Percentiles rank a stretch among this genome's conserved stretches.
Conservation (phyloP, 2,888 invertebrate species). For the Pharmacophagus antenor region DNA sequence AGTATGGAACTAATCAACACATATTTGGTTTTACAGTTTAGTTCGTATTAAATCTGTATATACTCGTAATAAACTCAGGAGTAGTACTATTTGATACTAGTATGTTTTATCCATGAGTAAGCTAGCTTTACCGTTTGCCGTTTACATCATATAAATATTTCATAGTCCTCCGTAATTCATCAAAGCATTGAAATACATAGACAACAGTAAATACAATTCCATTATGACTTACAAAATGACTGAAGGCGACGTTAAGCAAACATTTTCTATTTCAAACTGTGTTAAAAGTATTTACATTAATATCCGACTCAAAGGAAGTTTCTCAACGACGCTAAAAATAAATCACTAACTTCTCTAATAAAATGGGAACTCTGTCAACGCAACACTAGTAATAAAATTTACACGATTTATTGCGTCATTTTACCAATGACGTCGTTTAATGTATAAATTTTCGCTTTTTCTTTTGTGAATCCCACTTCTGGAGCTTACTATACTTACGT, state of each 20-base stretch:
- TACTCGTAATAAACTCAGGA: no score
- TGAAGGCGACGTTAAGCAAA: conserved; percentile 4
- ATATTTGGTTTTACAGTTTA: no score
- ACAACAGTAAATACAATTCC: conserved; percentile 6
- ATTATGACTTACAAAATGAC: conserved; percentile 11
- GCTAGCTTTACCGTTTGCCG: no score
- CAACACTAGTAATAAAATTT: conserved; percentile 4
- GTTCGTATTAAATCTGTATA: no score
- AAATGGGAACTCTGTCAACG: conserved; percentile 12
- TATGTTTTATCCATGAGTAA: no score
- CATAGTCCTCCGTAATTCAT: not conserved
- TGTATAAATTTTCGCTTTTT: not conserved
- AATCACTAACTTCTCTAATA: conserved; percentile 24
- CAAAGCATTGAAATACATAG: not conserved
- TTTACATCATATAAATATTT: no score
- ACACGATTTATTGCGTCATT: conserved; percentile 5
- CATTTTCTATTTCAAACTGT: conserved; percentile 16
- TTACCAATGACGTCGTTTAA: not conserved
- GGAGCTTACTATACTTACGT: conserved; percentile 5
- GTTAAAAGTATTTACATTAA: conserved; percentile 16
- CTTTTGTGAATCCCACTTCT: not conserved
- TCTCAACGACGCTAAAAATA: conserved; percentile 17
- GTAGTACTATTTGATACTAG: no score
- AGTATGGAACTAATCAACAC: no score
- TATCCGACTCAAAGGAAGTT: conserved; percentile 13